Conservation (phyloP, 1,140 invertebrate species). For the Aphis gossypii region DNA sequence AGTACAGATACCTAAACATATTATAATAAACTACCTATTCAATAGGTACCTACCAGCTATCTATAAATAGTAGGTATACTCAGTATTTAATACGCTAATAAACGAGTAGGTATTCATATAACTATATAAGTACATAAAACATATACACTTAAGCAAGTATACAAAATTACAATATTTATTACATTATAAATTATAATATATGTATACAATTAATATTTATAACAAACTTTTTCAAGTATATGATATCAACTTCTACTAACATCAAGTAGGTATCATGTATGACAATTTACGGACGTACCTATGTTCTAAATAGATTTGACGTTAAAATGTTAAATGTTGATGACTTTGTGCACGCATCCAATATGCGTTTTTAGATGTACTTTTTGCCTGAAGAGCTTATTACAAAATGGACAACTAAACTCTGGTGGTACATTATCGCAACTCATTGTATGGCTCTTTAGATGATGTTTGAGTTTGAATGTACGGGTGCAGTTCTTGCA, state of each 20-base stretch:
- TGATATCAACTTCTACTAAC: not conserved
- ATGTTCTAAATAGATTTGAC: not conserved
- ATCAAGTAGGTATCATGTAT: too few relatives aligned
- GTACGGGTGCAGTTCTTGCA: slow-evolving; percentile 59
- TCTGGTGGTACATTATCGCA: slow-evolving; percentile 33
- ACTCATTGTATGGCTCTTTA: slow-evolving; percentile 57
- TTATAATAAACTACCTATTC: too few relatives aligned
- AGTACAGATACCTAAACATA: too few relatives aligned
- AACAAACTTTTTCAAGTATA: not conserved
- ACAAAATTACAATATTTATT: not conserved
- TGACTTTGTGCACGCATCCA: slow-evolving; percentile 60
- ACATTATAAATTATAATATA: not conserved
- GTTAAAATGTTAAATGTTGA: not conserved
- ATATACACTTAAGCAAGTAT: not conserved
- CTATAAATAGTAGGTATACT: too few relatives aligned
- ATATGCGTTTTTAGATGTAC: slow-evolving; percentile 61
- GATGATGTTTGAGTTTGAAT: slow-evolving; percentile 49
- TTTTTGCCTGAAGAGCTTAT: slow-evolving; percentile 67
- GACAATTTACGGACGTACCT: too few relatives aligned
- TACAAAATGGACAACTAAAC: slow-evolving; percentile 73
- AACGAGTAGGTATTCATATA: too few relatives aligned
- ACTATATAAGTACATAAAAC: not conserved
- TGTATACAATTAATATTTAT: not conserved
- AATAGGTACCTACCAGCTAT: too few relatives aligned
- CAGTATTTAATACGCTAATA: too few relatives aligned